These are phyloP conservation scores for Noturus placidus DNA, from an alignment of 2,113 vertebrate species.

Conservation along the genomic window DNA sequence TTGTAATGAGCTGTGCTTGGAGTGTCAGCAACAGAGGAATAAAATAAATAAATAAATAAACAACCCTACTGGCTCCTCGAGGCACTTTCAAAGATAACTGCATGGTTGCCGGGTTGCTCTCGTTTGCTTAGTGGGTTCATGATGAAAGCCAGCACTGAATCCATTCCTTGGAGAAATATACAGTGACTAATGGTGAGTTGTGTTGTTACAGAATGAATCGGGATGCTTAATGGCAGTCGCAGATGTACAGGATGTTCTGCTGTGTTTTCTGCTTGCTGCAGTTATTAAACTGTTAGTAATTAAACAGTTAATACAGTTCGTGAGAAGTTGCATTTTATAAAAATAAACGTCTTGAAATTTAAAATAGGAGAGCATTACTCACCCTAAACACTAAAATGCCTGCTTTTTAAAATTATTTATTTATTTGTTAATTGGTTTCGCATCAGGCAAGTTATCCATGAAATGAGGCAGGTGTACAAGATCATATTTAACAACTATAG, in stretches of 20 bases:
- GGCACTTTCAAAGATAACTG: conserved; percentile 17
- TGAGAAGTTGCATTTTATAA: conserved; percentile 36
- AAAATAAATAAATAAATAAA: not conserved
- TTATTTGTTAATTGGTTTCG: not conserved
- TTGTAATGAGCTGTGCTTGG: conserved; percentile 34
- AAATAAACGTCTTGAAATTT: conserved; percentile 34
- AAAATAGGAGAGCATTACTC: not conserved
- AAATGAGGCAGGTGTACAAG: not conserved
- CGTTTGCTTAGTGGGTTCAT: conserved; percentile 15
- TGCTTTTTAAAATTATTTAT: not conserved
- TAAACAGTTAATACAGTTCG: conserved; percentile 19
- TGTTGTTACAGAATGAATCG: conserved; percentile 35
- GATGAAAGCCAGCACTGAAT: conserved; percentile 25
- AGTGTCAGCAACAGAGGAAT: not conserved
- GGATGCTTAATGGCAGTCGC: conserved; percentile 1
- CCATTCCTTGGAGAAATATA: conserved; percentile 16
- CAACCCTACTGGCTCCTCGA: conserved; percentile 17
- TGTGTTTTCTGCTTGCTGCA: conserved; percentile 44
- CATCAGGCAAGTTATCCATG: not conserved
- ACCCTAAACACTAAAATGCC: not conserved
- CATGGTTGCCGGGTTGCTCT: conserved; percentile 28
- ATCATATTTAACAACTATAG: not conserved
- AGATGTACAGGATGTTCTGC: conserved; percentile 19
- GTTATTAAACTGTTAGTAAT: conserved; percentile 48
- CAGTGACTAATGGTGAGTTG: conserved; percentile 1